phyloP scores from a whole-genome alignment of 2,888 invertebrate genomes.

The Ochropleura leucogaster region DNA sequence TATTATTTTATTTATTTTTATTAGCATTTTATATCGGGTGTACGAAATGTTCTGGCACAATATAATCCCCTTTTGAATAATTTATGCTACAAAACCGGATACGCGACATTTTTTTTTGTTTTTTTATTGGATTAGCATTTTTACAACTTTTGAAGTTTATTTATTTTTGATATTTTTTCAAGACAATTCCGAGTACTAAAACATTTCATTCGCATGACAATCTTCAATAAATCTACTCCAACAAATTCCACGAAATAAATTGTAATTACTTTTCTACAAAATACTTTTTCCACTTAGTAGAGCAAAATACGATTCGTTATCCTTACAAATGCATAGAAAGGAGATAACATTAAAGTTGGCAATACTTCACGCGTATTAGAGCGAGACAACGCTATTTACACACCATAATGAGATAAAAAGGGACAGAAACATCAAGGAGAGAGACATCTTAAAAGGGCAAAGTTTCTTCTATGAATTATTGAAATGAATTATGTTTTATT shows the following conservation, averaged over 20 bases:
- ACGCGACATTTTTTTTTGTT: slow-evolving; percentile 2
- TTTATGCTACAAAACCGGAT: slow-evolving; percentile 17
- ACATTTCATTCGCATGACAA: too few relatives aligned
- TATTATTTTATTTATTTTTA: slow-evolving; percentile 56
- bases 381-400: slow-evolving; percentile 70
- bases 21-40: slow-evolving; percentile 41
- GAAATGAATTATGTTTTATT: slow-evolving; percentile 84
- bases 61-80: slow-evolving; percentile 48
- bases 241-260: background rate
- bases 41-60: slow-evolving; percentile 21
- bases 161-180: background rate
- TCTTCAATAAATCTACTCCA: background rate
- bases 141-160: background rate
- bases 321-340: slow-evolving; percentile 77
- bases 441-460: slow-evolving; percentile 73
- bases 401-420: slow-evolving; percentile 56
- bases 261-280: background rate
- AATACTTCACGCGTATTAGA: slow-evolving; percentile 75
- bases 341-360: slow-evolving; percentile 83
- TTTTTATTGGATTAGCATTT: background rate
- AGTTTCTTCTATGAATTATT: slow-evolving; percentile 82
- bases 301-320: slow-evolving; percentile 66
- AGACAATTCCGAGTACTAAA: background rate
- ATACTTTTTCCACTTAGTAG: slow-evolving; percentile 37
- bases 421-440: slow-evolving; percentile 63